phyloP scores from a whole-genome alignment of 2,113 vertebrate genomes.

The Hippocampus barbouri region DNA sequence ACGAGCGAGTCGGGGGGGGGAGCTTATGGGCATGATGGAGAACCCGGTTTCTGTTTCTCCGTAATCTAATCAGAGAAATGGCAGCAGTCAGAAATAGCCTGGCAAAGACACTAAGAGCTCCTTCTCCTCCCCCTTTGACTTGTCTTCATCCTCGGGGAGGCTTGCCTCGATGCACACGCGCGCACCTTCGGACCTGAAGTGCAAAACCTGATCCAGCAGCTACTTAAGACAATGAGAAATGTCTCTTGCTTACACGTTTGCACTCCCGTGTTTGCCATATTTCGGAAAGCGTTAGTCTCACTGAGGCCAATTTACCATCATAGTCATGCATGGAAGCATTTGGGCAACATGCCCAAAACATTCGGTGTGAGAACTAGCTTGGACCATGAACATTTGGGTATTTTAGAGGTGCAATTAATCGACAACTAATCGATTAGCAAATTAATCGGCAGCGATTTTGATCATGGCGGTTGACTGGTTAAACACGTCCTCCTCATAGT shows the following conservation, averaged over 20 bases:
- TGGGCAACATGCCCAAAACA: too few species aligned
- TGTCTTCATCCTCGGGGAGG: conserved; percentile 59
- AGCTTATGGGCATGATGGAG: conserved; percentile 61
- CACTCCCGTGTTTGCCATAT: neutral
- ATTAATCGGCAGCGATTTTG: too few species aligned
- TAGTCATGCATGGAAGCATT: too few species aligned
- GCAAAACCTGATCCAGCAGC: conserved; percentile 27
- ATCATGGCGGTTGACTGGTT: too few species aligned
- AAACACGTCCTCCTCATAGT: too few species aligned
- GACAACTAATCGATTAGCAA: too few species aligned
- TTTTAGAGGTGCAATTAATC: too few species aligned
- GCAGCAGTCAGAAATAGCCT: conserved; percentile 76
- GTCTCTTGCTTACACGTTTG: conserved; percentile 1
- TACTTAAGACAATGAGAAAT: conserved; percentile 4
- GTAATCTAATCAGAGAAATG: conserved; percentile 76
- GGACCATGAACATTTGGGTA: too few species aligned
- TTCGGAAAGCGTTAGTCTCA: neutral
- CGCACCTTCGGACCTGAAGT: conserved; percentile 56
- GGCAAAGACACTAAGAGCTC: conserved; percentile 72
- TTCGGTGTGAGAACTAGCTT: too few species aligned
- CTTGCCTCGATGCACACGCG: conserved; percentile 51
- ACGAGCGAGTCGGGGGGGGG: conserved; percentile 37
- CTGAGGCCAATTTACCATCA: neutral
- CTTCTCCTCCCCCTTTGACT: conserved; percentile 62
- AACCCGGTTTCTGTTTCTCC: conserved; percentile 72